Evolutionary conservation across 2,888 invertebrate species (phyloP).

Genomic region (Eurytoma adleriae): DNA sequence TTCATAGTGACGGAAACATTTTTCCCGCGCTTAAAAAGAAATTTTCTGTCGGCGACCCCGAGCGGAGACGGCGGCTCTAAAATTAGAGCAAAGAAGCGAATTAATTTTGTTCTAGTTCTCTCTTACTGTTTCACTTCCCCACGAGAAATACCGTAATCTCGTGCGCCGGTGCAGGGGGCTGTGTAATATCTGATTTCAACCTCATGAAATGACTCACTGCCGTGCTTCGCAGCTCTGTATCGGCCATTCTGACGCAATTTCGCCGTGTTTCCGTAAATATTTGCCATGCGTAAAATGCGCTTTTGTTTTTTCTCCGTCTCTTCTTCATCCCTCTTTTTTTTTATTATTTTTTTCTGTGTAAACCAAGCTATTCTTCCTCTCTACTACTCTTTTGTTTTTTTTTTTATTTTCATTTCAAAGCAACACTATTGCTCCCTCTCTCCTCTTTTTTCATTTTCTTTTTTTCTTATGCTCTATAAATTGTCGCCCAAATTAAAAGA

Average conservation of each 20-base stretch:
- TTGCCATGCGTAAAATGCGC: constrained; percentile 52
- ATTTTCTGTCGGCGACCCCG: background rate
- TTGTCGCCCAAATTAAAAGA: background rate
- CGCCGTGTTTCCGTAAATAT: constrained; percentile 58
- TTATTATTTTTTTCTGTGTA: background rate
- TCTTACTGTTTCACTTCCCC: background rate
- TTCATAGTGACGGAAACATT: background rate
- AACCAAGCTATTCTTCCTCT: background rate
- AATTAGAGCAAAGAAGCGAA: constrained; percentile 10
- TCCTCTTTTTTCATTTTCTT: background rate
- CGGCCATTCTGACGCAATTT: constrained; percentile 54
- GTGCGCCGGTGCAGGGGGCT: background rate
- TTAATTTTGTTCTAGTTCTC: constrained; percentile 2
- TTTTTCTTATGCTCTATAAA: background rate
- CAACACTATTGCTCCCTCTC: background rate
- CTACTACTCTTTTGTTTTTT: background rate
- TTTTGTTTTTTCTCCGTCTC: background rate
- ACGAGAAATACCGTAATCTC: background rate
- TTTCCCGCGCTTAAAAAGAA: background rate
- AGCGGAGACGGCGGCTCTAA: background rate
- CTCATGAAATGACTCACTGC: constrained; percentile 27
- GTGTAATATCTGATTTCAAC: constrained; percentile 30
- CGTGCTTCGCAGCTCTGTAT: constrained; percentile 5
- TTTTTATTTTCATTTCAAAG: background rate
- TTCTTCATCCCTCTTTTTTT: background rate